Evolutionary conservation across 2,113 vertebrate species (phyloP), one percentile per base, ranked within the genome.

Genomic region (Vimba vimba): DNA sequence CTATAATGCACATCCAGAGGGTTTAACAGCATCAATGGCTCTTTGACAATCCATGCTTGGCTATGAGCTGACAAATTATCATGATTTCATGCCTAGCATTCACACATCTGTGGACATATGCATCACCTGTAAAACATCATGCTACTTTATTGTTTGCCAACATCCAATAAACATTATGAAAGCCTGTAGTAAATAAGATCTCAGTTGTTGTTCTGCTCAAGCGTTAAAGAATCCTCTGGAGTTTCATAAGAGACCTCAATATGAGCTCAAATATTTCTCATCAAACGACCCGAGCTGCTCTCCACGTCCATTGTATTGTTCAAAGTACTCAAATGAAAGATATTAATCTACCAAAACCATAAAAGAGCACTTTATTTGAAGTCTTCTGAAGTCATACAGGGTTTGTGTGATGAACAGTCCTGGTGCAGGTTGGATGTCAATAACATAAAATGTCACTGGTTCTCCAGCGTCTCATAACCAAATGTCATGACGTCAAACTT

Each of bases 401-500:
- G 6, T 66, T 17, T 66, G 64, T 30, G 43, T 27, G 43, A 45
- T 17, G 45, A 75, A 43, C 19, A 33, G 12, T 50, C 47, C 50
- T 52, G 1, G 50, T 52, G 4, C 39, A 75, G 73, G n/a, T 43
- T 13, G 12, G 39, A 75, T 45, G 43, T 50, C 73, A 75, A 75
- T 75, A 75, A 50, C 73, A 45, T 75, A 43, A 75, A 50, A 75
- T 75, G 73, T 75, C 73, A 75, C 73, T 50, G 73, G 39, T 45
- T 75, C n/a, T 47, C 21, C 4, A 75, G 73, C 11, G 13, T 9
- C 73, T 75, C 73, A 75, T n/a, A 75, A 75, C 12, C 43, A 75
- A 75, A 75, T 75, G 73, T 75, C 43, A 75, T 6, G 73, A 73
- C 19, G 36, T 73, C 68, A 73, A 12, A 50, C 13, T n/a, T 13